phyloP scores from a whole-genome alignment of 2,888 invertebrate genomes.

The Acheta domesticus region DNA sequence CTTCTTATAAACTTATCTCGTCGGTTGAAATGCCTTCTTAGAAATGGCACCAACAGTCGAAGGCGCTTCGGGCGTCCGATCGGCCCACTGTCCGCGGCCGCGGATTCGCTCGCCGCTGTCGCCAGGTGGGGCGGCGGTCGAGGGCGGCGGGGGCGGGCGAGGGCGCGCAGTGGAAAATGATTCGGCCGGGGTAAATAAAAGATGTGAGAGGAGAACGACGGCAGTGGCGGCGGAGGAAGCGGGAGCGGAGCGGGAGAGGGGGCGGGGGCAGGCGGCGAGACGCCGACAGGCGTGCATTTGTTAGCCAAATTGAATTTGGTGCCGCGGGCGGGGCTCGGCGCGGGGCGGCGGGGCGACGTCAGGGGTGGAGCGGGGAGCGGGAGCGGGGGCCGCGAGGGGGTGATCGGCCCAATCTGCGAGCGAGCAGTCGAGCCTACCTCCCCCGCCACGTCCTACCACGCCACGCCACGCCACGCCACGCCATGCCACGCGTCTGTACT shows the following conservation, averaged over 20 bases:
- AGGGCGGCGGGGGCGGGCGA: not conserved
- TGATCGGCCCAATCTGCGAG: no score
- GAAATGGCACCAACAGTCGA: not conserved
- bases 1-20: no score
- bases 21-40: no score
- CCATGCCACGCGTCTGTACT: no score
- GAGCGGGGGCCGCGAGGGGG: no score
- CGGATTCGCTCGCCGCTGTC: not conserved
- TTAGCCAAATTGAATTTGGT: constrained; percentile 10
- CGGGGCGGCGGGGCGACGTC: no score
- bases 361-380: no score
- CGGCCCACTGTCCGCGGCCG: not conserved
- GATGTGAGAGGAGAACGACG: not conserved
- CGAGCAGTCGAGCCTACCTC: no score
- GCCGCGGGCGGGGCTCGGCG: not conserved
- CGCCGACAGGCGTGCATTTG: not conserved
- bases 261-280: not conserved
- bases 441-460: no score
- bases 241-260: not conserved
- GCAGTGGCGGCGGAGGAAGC: not conserved
- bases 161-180: constrained; percentile 9
- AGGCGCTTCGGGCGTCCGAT: not conserved
- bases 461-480: no score
- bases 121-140: no score
- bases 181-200: not conserved